These are phyloP conservation scores for Xylota sylvarum DNA, from an alignment of 2,888 invertebrate species.

Conservation along the genomic window DNA sequence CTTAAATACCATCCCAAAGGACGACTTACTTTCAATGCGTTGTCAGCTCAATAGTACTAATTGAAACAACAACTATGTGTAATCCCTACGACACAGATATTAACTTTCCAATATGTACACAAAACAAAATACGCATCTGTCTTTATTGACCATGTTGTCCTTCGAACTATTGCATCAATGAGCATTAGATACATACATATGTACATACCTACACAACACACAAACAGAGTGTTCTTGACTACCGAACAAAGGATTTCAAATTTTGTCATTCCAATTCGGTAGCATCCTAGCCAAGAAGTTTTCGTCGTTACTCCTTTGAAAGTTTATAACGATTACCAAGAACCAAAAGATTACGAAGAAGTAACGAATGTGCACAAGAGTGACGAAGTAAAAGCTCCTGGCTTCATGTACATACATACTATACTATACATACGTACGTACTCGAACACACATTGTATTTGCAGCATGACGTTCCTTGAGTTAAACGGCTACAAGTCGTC, in stretches of 20 bases:
- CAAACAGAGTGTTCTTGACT: background rate
- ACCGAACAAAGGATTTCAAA: slow-evolving; percentile 17
- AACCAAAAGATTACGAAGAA: slow-evolving; percentile 31
- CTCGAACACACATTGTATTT: background rate
- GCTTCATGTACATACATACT: background rate
- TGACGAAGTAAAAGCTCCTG: slow-evolving; percentile 24
- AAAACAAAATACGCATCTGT: slow-evolving; percentile 30
- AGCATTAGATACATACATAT: background rate
- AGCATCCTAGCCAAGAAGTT: background rate
- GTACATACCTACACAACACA: too few relatives aligned
- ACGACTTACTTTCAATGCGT: background rate
- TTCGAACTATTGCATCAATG: slow-evolving; percentile 13
- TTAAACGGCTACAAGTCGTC: slow-evolving; percentile 6
- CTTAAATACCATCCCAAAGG: background rate
- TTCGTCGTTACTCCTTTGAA: slow-evolving; percentile 10
- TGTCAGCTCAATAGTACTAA: slow-evolving; percentile 15
- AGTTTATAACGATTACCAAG: slow-evolving; percentile 41
- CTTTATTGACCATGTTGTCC: slow-evolving; percentile 16
- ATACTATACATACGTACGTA: background rate
- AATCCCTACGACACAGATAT: slow-evolving; percentile 18
- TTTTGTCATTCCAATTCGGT: slow-evolving; percentile 27
- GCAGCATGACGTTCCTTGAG: slow-evolving; percentile 15
- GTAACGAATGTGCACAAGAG: slow-evolving; percentile 39
- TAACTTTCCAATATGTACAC: slow-evolving; percentile 13
- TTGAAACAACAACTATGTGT: slow-evolving; percentile 33